Evolutionary conservation across 35 echinoderm and acorn worm species (phyloP), one percentile per base, ranked within the genome.

Genomic region (Chiridota heheva): DNA sequence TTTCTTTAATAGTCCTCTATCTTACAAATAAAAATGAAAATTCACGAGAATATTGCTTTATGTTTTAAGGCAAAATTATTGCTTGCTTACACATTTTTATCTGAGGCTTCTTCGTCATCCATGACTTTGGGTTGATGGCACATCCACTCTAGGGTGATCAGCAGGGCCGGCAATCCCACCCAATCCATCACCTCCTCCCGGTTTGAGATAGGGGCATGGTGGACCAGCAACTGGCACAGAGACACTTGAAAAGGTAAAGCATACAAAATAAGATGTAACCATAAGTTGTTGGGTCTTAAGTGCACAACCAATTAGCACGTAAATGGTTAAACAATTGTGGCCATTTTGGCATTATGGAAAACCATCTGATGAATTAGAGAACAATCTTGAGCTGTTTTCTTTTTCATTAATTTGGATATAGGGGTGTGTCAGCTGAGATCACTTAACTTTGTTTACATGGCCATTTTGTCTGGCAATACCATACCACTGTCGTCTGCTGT

Each of bases 61-160:
- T n/a, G n/a, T n/a, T n/a, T n/a, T n/a, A n/a, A n/a, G n/a, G n/a
- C n/a, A 76, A 34, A 39, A 73, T 25, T 26, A 61, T 13, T 25
- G 36, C 17, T 28, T 70, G 79, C 93, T 87, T 81, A 97, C 93
- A 86, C 37, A 30, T 84, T 78, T 73, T 97, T 97, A 15, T 47
- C 80, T 6, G 71, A 40, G 10, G 91, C 70, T 2, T 86, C 78
- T 22, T 85, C 69, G 46, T 97, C 93, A 33, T 86, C 55, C 65
- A 97, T 84, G 60, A 97, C 79, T 40, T 41, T 78, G 4, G 83
- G 88, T 31, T 91, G 88, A 30, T 91, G 56, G 28, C 63, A 63
- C 20, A 97, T 42, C 93, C 93, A 97, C 36, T 91, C 84, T 29
- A 97, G 40, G 57, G 91, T 48, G 17, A 97, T 58, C 36, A 68